Evolutionary conservation across 2,797 vertebrate genomes (phyloP).

Genomic region (Cygnus olor): DNA sequence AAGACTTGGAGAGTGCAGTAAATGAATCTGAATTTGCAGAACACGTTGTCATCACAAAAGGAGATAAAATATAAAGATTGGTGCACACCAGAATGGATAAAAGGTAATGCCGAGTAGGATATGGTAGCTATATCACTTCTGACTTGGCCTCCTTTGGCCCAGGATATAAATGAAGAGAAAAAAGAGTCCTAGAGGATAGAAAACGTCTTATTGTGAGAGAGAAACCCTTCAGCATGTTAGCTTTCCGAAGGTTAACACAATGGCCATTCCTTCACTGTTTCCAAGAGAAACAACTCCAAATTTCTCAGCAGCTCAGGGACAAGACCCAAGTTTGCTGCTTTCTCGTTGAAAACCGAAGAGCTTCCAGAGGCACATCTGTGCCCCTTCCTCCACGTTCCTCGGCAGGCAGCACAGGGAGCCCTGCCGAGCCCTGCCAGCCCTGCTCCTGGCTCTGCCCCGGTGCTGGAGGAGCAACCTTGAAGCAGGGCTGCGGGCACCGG

Average conservation of each 20-base stretch:
- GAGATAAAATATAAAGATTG: neutral
- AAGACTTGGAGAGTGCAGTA: neutral
- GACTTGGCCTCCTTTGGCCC: neutral
- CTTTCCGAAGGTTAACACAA: neutral
- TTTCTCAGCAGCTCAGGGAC: rapidly evolving
- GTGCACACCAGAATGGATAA: neutral
- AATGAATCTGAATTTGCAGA: neutral
- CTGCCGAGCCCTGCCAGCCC: neutral
- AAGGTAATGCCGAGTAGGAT: neutral
- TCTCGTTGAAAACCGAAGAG: neutral
- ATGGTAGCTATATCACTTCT: neutral
- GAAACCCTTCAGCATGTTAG: neutral
- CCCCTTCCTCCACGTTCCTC: neutral
- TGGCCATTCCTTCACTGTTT: neutral
- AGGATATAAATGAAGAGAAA: neutral
- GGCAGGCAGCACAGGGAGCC: neutral
- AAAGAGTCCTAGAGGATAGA: neutral
- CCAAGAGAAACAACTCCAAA: neutral
- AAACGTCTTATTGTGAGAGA: neutral
- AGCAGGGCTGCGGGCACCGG: rapidly evolving
- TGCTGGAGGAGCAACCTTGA: neutral
- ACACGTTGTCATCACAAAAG: neutral
- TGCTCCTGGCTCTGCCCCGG: neutral
- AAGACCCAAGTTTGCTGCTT: neutral
- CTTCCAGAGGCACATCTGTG: neutral